Evolutionary conservation across 2,888 invertebrate genomes (phyloP).

Genomic region (Amphipoea lucens): DNA sequence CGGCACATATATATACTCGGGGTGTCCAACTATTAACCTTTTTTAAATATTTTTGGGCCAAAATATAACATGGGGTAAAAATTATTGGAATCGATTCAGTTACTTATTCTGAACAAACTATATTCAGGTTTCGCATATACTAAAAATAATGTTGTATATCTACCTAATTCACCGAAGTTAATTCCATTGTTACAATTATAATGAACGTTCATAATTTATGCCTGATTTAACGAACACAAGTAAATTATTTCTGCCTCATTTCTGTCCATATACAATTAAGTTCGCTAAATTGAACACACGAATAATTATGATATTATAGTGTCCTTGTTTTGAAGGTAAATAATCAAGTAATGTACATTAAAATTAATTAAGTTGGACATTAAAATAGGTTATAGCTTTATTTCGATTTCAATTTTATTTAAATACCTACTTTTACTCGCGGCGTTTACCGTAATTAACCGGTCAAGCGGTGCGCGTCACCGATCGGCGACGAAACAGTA

Average conservation of each 20-base stretch:
- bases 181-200: slow-evolving; percentile 25
- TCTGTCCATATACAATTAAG: neutral
- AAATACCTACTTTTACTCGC: no score
- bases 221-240: slow-evolving; percentile 19
- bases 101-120: no score
- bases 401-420: neutral
- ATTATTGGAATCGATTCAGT: no score
- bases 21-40: no score
- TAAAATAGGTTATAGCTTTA: neutral
- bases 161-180: neutral
- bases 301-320: neutral
- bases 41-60: no score
- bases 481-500: no score
- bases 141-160: no score
- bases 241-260: slow-evolving; percentile 39
- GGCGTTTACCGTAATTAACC: no score
- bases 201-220: neutral
- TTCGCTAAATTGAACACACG: slow-evolving; percentile 11
- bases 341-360: neutral
- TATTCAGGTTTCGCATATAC: no score
- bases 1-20: no score
- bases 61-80: no score
- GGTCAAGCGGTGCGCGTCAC: no score
- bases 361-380: neutral
- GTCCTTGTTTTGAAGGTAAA: neutral